phyloP scores from a whole-genome alignment of 1,140 invertebrate genomes.

The Sinella curviseta region DNA sequence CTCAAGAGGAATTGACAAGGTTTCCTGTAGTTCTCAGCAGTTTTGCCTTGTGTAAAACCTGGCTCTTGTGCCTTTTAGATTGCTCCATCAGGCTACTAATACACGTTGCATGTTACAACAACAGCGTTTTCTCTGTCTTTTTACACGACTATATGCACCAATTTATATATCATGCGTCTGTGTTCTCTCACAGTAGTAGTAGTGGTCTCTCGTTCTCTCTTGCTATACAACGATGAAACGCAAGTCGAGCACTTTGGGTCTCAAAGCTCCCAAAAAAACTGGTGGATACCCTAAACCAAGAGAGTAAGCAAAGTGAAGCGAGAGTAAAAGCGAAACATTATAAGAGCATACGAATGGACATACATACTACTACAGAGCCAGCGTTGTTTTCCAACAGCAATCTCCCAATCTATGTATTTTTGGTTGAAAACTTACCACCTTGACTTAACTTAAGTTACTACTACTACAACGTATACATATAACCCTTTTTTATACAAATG shows the following conservation, averaged over 20 bases:
- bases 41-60: constrained; percentile 2
- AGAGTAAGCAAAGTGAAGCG: not conserved
- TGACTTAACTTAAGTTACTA: not conserved
- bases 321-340: not conserved
- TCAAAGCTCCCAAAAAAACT: not conserved
- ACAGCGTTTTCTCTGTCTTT: too few species aligned
- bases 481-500: too few species aligned
- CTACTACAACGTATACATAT: not conserved
- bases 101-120: too few species aligned
- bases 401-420: not conserved
- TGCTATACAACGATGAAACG: not conserved
- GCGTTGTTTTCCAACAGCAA: not conserved
- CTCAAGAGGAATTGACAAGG: constrained; percentile 25
- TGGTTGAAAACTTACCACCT: not conserved
- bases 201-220: not conserved
- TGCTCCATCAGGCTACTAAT: not conserved
- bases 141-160: too few species aligned
- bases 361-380: too few species aligned
- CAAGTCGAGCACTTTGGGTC: too few species aligned
- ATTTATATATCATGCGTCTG: too few species aligned
- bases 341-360: too few species aligned
- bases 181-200: too few species aligned
- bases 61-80: not conserved
- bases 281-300: not conserved
- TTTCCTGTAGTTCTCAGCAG: constrained; percentile 11